Percentiles rank a stretch among this genome's conserved stretches.
These are phyloP conservation scores for Miltochrista miniata DNA, from an alignment of 2,888 invertebrate genomes.

Conservation along the genomic window DNA sequence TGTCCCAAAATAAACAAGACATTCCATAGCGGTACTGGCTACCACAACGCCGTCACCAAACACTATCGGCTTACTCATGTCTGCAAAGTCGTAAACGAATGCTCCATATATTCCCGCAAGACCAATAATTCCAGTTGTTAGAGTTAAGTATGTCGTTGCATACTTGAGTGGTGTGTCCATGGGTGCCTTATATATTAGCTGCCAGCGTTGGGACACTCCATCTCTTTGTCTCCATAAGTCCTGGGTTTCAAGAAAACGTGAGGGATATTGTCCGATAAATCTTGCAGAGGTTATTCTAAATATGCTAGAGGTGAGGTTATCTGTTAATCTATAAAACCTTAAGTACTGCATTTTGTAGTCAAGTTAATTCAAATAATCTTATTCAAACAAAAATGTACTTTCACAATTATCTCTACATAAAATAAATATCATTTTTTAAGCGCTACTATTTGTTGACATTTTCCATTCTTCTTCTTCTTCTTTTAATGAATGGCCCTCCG, in stretches of 20 bases:
- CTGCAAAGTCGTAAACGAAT: constrained; percentile 54
- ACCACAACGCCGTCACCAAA: constrained; percentile 63
- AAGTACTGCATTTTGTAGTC: constrained; percentile 49
- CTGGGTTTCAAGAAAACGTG: constrained; percentile 64
- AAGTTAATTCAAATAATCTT: not conserved
- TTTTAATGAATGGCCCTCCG: too few relatives aligned
- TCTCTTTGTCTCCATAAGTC: constrained; percentile 64
- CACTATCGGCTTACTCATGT: constrained; percentile 57
- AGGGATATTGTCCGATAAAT: constrained; percentile 54
- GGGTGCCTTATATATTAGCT: constrained; percentile 75
- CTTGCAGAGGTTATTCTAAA: constrained; percentile 44
- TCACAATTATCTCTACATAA: too few relatives aligned
- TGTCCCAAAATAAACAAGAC: constrained; percentile 60
- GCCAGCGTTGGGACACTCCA: constrained; percentile 59
- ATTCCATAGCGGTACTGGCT: constrained; percentile 66
- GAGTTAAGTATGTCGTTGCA: constrained; percentile 57
- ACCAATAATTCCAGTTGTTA: constrained; percentile 53
- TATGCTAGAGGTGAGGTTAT: constrained; percentile 35
- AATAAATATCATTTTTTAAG: not conserved
- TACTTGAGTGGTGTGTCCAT: constrained; percentile 63
- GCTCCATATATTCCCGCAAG: constrained; percentile 50
- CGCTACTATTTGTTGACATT: too few relatives aligned
- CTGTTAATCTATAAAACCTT: constrained; percentile 44
- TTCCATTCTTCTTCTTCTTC: too few relatives aligned
- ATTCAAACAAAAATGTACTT: too few relatives aligned